Evolutionary conservation across 1,140 invertebrate species (phyloP).

Genomic region (Helicoverpa armigera): DNA sequence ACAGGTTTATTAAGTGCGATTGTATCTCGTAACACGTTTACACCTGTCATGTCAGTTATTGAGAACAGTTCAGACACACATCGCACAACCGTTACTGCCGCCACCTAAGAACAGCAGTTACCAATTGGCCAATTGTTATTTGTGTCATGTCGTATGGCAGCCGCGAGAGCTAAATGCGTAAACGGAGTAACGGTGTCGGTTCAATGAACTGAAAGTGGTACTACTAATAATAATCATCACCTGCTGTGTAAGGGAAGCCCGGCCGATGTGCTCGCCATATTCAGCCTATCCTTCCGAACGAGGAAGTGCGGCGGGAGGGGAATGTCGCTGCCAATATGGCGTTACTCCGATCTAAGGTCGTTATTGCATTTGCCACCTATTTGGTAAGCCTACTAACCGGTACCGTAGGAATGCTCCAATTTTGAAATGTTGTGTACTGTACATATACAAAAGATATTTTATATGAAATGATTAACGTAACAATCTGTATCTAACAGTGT

Average conservation of each 20-base stretch:
- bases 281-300: constrained; percentile 57
- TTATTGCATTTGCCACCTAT: constrained; percentile 18
- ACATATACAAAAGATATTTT: not conserved
- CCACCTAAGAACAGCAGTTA: constrained; percentile 46
- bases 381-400: constrained; percentile 1
- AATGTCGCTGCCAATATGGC: constrained; percentile 41
- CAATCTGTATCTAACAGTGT: not conserved
- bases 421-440: not conserved
- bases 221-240: constrained; percentile 79
- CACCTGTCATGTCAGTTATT: constrained; percentile 23
- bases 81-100: not conserved
- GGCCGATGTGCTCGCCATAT: constrained; percentile 55
- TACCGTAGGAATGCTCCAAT: constrained; percentile 1
- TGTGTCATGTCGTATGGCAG: constrained; percentile 76
- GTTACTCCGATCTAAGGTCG: constrained; percentile 8
- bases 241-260: constrained; percentile 71
- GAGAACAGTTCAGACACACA: constrained; percentile 14
- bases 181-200: constrained; percentile 81
- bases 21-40: constrained; percentile 23
- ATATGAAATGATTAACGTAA: not conserved
- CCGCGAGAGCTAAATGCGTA: constrained; percentile 80
- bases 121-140: constrained; percentile 80
- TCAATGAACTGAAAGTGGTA: constrained; percentile 81
- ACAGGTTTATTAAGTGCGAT: constrained; percentile 6
- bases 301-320: constrained; percentile 49